A percentile compares a stretch with the other conserved stretches of the same genome.
phyloP scores from a whole-genome alignment of 2,797 vertebrate genomes.

The Champsocephalus esox region DNA sequence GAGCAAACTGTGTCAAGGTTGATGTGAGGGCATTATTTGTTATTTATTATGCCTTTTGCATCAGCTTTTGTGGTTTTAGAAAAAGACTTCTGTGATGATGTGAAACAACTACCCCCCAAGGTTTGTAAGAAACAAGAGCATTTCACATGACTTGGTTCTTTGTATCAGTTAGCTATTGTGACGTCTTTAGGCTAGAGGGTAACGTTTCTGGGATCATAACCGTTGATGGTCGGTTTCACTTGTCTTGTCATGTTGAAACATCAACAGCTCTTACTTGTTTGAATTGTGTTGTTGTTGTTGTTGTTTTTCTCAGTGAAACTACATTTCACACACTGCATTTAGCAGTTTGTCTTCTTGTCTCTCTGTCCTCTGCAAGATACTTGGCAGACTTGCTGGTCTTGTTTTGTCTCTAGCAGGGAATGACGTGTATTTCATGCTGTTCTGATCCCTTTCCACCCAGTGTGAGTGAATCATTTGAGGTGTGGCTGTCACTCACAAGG shows the following conservation, averaged over 20 bases:
- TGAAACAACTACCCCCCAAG: conserved; percentile 15
- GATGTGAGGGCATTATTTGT: background rate
- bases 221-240: background rate
- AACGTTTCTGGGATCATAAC: conserved; percentile 38
- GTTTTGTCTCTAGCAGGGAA: conserved; percentile 67
- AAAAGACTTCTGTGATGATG: conserved; percentile 23
- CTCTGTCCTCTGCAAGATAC: conserved; percentile 48
- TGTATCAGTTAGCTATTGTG: conserved; percentile 21
- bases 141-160: conserved; percentile 21
- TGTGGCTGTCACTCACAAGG: conserved; percentile 59
- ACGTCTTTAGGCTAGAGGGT: conserved; percentile 13
- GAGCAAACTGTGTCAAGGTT: conserved; percentile 50
- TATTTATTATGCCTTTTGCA: no score
- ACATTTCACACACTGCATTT: conserved; percentile 31
- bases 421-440: conserved; percentile 72
- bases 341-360: background rate
- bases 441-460: conserved; percentile 42
- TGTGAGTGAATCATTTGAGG: conserved; percentile 64
- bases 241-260: background rate
- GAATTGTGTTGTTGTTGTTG: background rate
- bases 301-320: conserved; percentile 21
- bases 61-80: conserved; percentile 1
- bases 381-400: conserved; percentile 75
- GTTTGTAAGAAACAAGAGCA: conserved; percentile 19
- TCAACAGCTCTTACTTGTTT: background rate